A percentile compares a stretch with the other conserved stretches of the same genome.
Conservation (phyloP, 2,113 vertebrate species). For the Rhinoptilus africanus region DNA sequence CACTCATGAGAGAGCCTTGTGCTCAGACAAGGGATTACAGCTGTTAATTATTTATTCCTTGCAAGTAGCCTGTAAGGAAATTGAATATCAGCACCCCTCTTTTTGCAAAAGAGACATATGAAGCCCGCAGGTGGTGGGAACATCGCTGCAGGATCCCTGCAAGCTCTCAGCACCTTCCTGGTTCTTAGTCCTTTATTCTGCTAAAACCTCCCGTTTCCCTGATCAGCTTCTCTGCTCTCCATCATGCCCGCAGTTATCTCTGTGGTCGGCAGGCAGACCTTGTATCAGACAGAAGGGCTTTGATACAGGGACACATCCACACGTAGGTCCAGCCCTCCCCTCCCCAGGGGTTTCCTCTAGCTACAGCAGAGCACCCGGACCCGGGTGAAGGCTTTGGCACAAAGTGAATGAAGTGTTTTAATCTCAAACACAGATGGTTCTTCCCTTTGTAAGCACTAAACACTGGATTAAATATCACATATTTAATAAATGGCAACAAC, state of each 20-base stretch:
- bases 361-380: not conserved
- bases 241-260: not conserved
- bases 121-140: not conserved
- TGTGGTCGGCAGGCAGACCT: not conserved
- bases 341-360: not conserved
- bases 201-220: not conserved
- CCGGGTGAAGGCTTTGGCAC: not conserved
- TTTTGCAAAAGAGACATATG: not conserved
- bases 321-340: not conserved
- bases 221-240: not conserved
- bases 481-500: conserved; percentile 46
- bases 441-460: conserved; percentile 6
- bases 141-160: not conserved
- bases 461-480: conserved; percentile 25
- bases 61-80: not conserved
- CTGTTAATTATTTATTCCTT: not conserved
- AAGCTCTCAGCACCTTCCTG: not conserved
- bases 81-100: not conserved
- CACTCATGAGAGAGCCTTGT: not conserved
- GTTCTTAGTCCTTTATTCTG: not conserved
- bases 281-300: not conserved
- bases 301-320: not conserved
- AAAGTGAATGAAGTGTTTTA: not conserved
- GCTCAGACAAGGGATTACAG: not conserved
- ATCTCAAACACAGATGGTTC: conserved; percentile 32